phyloP scores from a whole-genome alignment of 2,888 invertebrate species.

The Cryptus armator region DNA sequence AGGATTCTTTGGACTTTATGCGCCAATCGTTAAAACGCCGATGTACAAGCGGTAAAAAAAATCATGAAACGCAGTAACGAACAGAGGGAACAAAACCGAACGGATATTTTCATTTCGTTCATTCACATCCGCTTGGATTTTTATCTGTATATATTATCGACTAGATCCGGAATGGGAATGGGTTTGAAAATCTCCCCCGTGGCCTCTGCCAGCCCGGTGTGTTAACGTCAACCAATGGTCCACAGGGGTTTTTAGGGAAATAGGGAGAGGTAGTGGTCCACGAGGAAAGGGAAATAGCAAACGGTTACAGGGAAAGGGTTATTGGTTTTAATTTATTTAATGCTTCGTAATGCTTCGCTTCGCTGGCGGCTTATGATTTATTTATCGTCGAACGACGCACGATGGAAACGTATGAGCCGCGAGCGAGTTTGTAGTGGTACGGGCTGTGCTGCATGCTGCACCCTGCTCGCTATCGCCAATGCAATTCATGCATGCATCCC shows the following conservation, averaged over 20 bases:
- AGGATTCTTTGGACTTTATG: background rate
- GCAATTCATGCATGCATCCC: constrained; percentile 46
- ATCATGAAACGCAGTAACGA: too few relatives aligned
- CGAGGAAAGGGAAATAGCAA: constrained; percentile 47
- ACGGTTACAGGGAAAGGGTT: constrained; percentile 44
- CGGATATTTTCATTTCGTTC: background rate
- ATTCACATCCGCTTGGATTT: background rate
- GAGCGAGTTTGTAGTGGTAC: constrained; percentile 29
- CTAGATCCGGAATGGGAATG: background rate
- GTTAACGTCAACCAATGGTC: constrained; percentile 28
- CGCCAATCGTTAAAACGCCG: background rate
- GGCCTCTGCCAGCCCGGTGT: background rate
- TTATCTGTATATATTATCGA: constrained; percentile 13
- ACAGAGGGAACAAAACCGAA: background rate
- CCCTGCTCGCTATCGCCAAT: constrained; percentile 53
- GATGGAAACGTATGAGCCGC: constrained; percentile 50
- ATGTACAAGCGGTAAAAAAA: background rate
- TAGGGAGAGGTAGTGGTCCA: constrained; percentile 13
- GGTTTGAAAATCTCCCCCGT: background rate
- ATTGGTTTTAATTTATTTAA: constrained; percentile 72
- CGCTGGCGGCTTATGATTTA: constrained; percentile 66
- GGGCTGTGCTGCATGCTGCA: constrained; percentile 18
- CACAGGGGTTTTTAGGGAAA: constrained; percentile 10
- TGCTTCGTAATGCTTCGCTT: constrained; percentile 67
- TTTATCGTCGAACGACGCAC: constrained; percentile 62